These are phyloP conservation scores for Urocyon cinereoargenteus DNA, from an alignment of 2,797 vertebrate genomes.

Conservation along the genomic window DNA sequence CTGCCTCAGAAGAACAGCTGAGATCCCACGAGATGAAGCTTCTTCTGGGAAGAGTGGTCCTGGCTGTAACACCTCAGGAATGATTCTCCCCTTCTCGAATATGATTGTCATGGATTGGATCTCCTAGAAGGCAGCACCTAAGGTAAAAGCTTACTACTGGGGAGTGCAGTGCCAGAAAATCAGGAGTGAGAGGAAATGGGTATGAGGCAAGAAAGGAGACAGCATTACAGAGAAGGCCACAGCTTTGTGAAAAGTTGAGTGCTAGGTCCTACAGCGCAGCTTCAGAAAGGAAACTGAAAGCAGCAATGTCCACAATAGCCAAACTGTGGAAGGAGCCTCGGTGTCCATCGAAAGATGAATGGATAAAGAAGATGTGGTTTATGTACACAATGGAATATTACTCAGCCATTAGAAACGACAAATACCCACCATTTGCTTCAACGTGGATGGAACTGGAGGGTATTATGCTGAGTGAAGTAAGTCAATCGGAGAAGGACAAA, in stretches of 20 bases:
- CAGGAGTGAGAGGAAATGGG: not conserved
- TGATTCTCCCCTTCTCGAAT: accelerated
- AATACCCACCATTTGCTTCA: too few species aligned
- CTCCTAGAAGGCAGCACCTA: not conserved
- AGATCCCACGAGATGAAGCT: not conserved
- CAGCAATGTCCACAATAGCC: too few species aligned
- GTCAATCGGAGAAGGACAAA: too few species aligned
- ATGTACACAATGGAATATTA: too few species aligned
- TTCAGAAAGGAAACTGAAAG: not conserved
- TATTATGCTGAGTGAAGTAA: too few species aligned
- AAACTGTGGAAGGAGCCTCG: too few species aligned
- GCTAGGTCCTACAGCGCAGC: too few species aligned
- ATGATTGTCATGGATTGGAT: not conserved
- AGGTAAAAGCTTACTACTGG: not conserved
- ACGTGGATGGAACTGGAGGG: too few species aligned
- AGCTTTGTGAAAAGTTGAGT: not conserved
- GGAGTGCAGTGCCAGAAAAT: not conserved
- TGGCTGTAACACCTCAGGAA: too few species aligned
- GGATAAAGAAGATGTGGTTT: too few species aligned
- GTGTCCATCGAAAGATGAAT: too few species aligned
- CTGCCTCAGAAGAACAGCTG: accelerated
- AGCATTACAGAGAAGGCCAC: not conserved
- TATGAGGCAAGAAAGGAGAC: not conserved
- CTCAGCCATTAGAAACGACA: too few species aligned
- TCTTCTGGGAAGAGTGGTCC: not conserved